Conservation (phyloP, 2,113 vertebrate genomes). For the Engraulis encrasicolus region DNA sequence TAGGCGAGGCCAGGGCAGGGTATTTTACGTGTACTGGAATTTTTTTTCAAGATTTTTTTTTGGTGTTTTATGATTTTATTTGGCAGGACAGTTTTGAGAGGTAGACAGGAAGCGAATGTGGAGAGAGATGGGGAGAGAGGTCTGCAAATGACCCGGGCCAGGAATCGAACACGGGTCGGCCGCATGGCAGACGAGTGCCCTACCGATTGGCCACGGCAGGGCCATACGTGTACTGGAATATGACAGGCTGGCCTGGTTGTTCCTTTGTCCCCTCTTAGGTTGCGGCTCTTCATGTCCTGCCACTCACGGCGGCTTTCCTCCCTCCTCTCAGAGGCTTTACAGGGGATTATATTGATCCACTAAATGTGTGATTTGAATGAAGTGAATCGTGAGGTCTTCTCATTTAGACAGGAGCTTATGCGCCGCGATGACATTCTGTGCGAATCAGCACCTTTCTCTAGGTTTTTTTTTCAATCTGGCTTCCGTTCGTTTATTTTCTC, state of each 20-base stretch:
- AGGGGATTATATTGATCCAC: slow-evolving; percentile 14
- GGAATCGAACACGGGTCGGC: no score
- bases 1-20: no score
- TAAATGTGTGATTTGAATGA: slow-evolving; percentile 23
- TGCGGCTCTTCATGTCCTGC: background rate
- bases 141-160: no score
- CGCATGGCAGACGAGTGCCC: no score
- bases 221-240: background rate
- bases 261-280: background rate
- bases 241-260: background rate
- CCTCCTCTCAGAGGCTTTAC: background rate
- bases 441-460: background rate
- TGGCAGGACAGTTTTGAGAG: no score
- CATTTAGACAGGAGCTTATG: slow-evolving; percentile 14
- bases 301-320: no score
- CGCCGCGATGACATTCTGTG: background rate
- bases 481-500: background rate
- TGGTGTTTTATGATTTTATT: no score
- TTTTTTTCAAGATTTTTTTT: no score
- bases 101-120: no score
- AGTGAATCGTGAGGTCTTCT: background rate
- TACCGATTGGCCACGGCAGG: no score
- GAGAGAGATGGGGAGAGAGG: no score
- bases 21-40: no score
- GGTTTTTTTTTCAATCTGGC: background rate